Percentiles rank a stretch among this genome's conserved stretches.
phyloP scores from a whole-genome alignment of 2,888 invertebrate genomes.

The Drosophila pegasa region DNA sequence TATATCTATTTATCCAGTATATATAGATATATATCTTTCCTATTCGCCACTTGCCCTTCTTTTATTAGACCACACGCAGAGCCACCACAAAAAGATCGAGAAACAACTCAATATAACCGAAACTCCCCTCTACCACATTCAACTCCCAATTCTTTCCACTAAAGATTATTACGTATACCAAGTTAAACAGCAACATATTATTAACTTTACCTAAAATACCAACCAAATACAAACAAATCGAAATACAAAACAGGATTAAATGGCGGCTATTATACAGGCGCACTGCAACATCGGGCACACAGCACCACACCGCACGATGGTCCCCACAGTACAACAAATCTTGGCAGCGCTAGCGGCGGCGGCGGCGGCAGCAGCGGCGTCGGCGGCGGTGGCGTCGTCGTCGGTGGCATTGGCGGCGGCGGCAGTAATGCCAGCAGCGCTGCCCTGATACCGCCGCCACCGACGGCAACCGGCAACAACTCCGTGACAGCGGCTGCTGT shows the following conservation, averaged over 20 bases:
- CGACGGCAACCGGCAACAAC: conserved; percentile 71
- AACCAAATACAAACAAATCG: conserved; percentile 62
- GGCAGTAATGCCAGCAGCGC: conserved; percentile 26
- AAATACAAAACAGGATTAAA: conserved; percentile 87
- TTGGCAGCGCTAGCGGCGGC: conserved; percentile 60
- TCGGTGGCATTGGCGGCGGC: conserved; percentile 17
- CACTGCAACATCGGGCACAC: conserved; percentile 92
- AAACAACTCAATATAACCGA: conserved; percentile 30
- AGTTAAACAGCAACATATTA: conserved; percentile 50
- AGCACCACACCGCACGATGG: conserved; percentile 93
- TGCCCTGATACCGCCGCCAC: conserved; percentile 74
- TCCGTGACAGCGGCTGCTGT: conserved; percentile 62
- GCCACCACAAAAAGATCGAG: conserved; percentile 46
- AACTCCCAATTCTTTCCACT: conserved; percentile 6
- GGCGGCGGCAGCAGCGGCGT: conserved; percentile 5
- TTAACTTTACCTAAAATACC: conserved; percentile 55
- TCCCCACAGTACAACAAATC: conserved; percentile 74
- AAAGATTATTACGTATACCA: conserved; percentile 7
- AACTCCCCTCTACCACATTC: conserved; percentile 30
- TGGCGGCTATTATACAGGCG: conserved; percentile 90
- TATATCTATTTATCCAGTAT: neutral
- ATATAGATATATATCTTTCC: conserved; percentile 15
- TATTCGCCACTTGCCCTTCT: conserved; percentile 51
- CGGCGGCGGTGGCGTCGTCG: conserved; percentile 8
- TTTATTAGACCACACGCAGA: conserved; percentile 56